Evolutionary conservation across 92 coral and sea anemone species (phyloP), one percentile per base, ranked within the genome.

Genomic region (Plumapathes pennacea): DNA sequence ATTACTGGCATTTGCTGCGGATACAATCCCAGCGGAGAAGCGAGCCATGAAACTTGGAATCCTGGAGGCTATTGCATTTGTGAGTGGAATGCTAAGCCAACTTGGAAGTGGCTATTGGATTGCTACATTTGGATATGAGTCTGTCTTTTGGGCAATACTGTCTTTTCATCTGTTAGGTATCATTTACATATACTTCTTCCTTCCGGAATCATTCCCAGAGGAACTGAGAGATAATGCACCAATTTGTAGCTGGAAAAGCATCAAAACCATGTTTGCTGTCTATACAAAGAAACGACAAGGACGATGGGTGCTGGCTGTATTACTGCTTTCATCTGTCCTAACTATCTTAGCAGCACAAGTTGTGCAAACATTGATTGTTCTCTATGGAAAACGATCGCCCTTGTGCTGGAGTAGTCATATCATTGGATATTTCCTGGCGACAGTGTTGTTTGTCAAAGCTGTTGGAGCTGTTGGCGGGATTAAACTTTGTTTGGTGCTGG

Each of bases 31-130:
- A 18, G 78, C 87, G 3, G 62, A 71, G 4, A 59, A 58, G 29
- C 67, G 89, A 57, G 82, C 97, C 3, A 47, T 90, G 28, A 80
- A 82, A 20, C 74, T 86, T 37, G 88, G 90, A 18, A 57, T 80
- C 42, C 86, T 90, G 5, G 97, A 90, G 55, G 95, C 95, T 13
- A 69, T 90, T 21, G 95, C 97, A 32, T 82, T 90, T 37, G 40
- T 86, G 28, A 74, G 97, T 53, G 97, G 97, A 18, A 82, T 81
- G 30, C 46, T 78, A 24, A 90, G 89, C 4, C 85, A 86, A 7
- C 84, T 80, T 25, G 53, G 74, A 32, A 90, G 97, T 82, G 97
- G 97, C 5, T 32, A 82, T 10, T 90, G 92, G 94, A 76, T 90
- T 12, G 60, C 69, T 25, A 63, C 66, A 10, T 51, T 86, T 18